Evolutionary conservation across 2,888 invertebrate species (phyloP).

Genomic region (Parthenolecanium corni): DNA sequence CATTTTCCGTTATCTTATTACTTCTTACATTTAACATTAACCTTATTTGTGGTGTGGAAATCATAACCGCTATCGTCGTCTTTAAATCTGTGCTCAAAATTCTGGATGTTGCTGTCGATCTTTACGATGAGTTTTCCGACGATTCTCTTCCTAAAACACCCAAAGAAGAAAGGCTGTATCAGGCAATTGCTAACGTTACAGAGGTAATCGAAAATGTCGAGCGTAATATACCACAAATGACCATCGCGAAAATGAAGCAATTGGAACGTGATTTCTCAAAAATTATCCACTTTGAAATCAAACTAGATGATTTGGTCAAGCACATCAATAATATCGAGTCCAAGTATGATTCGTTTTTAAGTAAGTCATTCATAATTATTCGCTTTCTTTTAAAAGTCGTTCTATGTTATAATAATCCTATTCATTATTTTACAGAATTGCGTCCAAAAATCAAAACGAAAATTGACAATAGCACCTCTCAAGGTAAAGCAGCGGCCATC

Average conservation of each 20-base stretch:
- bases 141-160: not conserved
- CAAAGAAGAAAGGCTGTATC: slow-evolving; percentile 2
- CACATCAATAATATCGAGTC: slow-evolving; percentile 3
- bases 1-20: too few relatives aligned
- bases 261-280: slow-evolving; percentile 19
- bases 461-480: not conserved
- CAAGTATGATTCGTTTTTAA: slow-evolving; percentile 4
- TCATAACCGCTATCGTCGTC: too few relatives aligned
- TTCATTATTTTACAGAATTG: not conserved
- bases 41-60: too few relatives aligned
- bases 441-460: slow-evolving; percentile 9
- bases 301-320: slow-evolving; percentile 11
- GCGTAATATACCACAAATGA: slow-evolving; percentile 12
- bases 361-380: not conserved
- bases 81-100: too few relatives aligned
- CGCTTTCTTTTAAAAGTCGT: not conserved
- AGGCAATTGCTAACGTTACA: not conserved
- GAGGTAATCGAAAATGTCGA: not conserved
- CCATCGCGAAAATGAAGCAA: slow-evolving; percentile 8
- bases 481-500: not conserved
- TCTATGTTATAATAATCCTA: not conserved
- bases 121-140: not conserved
- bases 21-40: too few relatives aligned
- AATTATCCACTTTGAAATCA: slow-evolving; percentile 22
- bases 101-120: not conserved